phyloP scores from a whole-genome alignment of 2,113 vertebrate genomes.

The Bubalus kerabau region DNA sequence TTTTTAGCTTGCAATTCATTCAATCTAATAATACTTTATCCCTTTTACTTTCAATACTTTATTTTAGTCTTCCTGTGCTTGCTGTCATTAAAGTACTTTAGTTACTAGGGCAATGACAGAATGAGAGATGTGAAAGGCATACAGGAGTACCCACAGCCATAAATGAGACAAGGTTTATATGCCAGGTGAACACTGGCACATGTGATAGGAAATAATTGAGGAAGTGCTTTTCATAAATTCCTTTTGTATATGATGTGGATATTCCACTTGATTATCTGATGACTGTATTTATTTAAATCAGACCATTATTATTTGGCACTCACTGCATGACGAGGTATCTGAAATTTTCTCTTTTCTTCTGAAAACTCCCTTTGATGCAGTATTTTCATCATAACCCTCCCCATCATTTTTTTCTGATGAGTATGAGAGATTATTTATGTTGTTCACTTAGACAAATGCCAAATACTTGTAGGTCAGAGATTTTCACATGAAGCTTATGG shows the following conservation, averaged over 20 bases:
- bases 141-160: background rate
- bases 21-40: background rate
- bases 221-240: background rate
- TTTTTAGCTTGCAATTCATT: conserved; percentile 17
- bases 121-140: background rate
- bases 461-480: background rate
- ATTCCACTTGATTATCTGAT: background rate
- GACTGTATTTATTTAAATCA: background rate
- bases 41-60: conserved; percentile 41
- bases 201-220: background rate
- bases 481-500: accelerated
- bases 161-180: background rate
- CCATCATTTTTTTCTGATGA: background rate
- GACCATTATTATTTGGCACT: background rate
- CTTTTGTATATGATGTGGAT: background rate
- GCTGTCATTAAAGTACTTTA: conserved; percentile 43
- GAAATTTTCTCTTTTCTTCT: background rate
- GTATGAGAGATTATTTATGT: background rate
- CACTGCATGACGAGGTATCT: background rate
- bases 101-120: conserved; percentile 40
- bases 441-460: background rate
- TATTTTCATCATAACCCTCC: background rate
- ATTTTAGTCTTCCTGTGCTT: conserved; percentile 32
- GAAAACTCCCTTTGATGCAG: background rate
- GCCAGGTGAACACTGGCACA: background rate